Conservation (phyloP, 2,797 vertebrate genomes). For the Paramormyrops hopkinsi region DNA sequence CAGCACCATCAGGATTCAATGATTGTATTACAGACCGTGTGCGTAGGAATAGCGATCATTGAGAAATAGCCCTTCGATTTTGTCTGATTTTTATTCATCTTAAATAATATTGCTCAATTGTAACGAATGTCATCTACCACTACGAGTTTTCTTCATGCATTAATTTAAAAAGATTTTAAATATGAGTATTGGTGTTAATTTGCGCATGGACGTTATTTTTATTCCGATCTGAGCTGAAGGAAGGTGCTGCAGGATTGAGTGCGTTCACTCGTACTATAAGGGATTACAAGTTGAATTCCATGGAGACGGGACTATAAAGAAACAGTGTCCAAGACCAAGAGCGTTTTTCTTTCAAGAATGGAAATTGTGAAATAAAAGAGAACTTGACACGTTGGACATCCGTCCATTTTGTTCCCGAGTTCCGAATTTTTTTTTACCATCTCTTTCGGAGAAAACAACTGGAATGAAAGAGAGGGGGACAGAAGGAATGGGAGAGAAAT, state of each 20-base stretch:
- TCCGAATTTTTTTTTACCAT: conserved; percentile 22
- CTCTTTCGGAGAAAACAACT: conserved; percentile 36
- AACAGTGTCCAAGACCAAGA: conserved; percentile 27
- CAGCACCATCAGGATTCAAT: conserved; percentile 30
- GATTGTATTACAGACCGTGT: background rate
- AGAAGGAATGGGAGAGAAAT: conserved; percentile 57
- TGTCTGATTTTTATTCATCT: background rate
- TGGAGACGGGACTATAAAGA: conserved; percentile 38
- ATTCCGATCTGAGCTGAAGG: conserved; percentile 10
- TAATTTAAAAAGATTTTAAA: conserved; percentile 5
- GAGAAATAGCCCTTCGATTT: background rate
- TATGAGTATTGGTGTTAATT: background rate
- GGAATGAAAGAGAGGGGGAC: conserved; percentile 13
- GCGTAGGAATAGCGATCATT: background rate
- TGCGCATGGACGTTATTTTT: conserved; percentile 14
- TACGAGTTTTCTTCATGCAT: background rate
- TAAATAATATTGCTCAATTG: background rate
- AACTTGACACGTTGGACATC: conserved; percentile 40
- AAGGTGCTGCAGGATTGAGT: background rate
- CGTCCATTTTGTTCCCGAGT: conserved; percentile 22
- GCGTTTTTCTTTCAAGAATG: conserved; percentile 51
- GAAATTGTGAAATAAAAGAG: conserved; percentile 47
- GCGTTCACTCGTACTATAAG: conserved; percentile 14
- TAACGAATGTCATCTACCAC: background rate
- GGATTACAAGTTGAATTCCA: conserved; percentile 32